These are phyloP conservation scores for Hemichromis elongatus DNA, from an alignment of 2,113 vertebrate species.

Conservation along the genomic window DNA sequence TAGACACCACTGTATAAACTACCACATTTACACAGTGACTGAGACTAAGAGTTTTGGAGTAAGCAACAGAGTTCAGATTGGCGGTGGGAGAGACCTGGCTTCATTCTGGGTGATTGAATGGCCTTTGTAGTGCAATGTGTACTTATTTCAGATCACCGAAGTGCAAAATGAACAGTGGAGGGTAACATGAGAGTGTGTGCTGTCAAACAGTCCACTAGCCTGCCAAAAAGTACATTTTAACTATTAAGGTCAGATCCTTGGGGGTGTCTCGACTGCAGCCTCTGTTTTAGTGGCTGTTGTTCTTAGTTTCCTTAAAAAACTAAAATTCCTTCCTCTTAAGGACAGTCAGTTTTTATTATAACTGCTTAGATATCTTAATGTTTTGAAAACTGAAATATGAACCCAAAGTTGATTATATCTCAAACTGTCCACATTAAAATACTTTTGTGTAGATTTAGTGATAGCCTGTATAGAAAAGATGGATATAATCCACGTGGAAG, in stretches of 20 bases:
- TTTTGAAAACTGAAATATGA: not conserved
- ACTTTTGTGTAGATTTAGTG: not conserved
- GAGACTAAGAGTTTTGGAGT: not conserved
- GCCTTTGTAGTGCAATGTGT: not conserved
- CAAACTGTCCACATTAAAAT: not conserved
- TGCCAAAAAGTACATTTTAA: slow-evolving; percentile 5
- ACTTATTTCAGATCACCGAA: slow-evolving; percentile 1
- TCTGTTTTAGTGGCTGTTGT: not conserved
- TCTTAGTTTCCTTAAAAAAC: not conserved
- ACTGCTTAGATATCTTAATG: not conserved
- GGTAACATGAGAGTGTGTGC: not conserved
- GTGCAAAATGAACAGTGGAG: slow-evolving; percentile 4
- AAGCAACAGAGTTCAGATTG: not conserved
- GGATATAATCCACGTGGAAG: not conserved
- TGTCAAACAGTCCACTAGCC: not conserved
- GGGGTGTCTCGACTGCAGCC: not conserved
- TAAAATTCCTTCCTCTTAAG: not conserved
- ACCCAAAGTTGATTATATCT: not conserved
- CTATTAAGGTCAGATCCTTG: slow-evolving; percentile 25
- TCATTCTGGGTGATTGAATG: not conserved
- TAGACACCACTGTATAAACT: not conserved
- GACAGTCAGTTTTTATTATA: not conserved
- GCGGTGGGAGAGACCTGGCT: not conserved
- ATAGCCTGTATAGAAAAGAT: not conserved
- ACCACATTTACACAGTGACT: not conserved